Percentiles rank a stretch among this genome's conserved stretches.
Conservation (phyloP, 2,888 invertebrate genomes). For the Lacanobia oleracea region DNA sequence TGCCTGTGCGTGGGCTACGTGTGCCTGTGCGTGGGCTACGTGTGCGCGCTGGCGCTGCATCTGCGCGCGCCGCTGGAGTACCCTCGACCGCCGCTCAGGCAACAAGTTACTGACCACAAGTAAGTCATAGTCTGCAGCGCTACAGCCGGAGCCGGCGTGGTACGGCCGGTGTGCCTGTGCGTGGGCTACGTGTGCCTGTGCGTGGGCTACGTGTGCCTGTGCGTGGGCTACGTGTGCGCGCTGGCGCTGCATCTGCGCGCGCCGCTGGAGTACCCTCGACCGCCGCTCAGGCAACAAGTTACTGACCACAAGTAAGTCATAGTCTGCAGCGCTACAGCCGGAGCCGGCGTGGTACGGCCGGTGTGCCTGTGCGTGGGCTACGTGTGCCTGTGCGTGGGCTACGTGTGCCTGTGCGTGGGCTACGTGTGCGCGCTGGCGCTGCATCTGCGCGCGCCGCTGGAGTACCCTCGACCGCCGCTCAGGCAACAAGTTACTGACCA, state of each 20-base stretch:
- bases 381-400: too few relatives aligned
- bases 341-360: too few relatives aligned
- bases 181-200: constrained; percentile 76
- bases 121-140: constrained; percentile 41
- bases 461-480: constrained; percentile 70
- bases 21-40: constrained; percentile 68
- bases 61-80: constrained; percentile 74
- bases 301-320: constrained; percentile 37
- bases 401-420: constrained; percentile 56
- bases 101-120: constrained; percentile 33
- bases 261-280: constrained; percentile 73
- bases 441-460: constrained; percentile 78
- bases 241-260: constrained; percentile 79
- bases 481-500: constrained; percentile 52
- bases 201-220: constrained; percentile 33
- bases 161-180: too few relatives aligned
- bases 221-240: constrained; percentile 75
- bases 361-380: constrained; percentile 71
- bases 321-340: too few relatives aligned
- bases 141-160: too few relatives aligned
- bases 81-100: constrained; percentile 71
- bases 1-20: too few relatives aligned
- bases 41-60: constrained; percentile 79
- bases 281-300: constrained; percentile 65
- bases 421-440: constrained; percentile 80